A percentile compares a stretch with the other conserved stretches of the same genome.
phyloP scores from a whole-genome alignment of 2,797 vertebrate genomes.

The Cyprinodon diabolis region DNA sequence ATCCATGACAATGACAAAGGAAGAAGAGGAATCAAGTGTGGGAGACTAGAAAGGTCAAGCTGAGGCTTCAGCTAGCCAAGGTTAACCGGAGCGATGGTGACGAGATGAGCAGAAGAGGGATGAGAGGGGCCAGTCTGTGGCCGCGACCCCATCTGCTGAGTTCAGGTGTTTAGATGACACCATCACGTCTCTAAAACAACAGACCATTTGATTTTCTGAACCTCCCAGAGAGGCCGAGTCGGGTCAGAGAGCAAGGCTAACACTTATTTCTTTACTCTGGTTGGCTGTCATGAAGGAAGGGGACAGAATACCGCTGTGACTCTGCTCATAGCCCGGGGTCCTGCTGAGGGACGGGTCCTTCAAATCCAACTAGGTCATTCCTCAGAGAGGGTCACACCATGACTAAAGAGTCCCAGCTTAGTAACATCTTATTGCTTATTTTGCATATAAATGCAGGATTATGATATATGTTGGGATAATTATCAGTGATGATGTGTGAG shows the following conservation, averaged over 20 bases:
- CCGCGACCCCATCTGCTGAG: constrained; percentile 61
- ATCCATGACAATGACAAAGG: neutral
- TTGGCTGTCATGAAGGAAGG: constrained; percentile 4
- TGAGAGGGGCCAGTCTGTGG: constrained; percentile 30
- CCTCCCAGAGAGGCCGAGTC: constrained; percentile 1
- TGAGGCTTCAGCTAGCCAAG: constrained; percentile 23
- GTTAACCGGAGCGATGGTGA: constrained; percentile 52
- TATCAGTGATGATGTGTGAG: too few relatives aligned
- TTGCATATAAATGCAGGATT: too few relatives aligned
- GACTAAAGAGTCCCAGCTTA: neutral
- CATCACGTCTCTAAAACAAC: constrained; percentile 60
- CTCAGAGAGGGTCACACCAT: neutral
- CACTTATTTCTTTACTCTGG: constrained; percentile 22
- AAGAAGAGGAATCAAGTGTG: constrained; percentile 7
- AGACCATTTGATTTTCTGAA: constrained; percentile 49
- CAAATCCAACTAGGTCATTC: neutral
- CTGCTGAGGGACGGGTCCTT: neutral
- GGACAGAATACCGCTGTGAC: neutral
- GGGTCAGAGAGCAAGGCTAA: constrained; percentile 42
- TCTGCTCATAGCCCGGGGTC: neutral
- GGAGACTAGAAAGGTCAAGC: constrained; percentile 23
- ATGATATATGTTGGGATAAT: neutral
- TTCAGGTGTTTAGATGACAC: constrained; percentile 59
- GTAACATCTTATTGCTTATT: too few relatives aligned
- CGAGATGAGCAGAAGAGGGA: constrained; percentile 39